Conservation (phyloP, 1,140 invertebrate genomes). For the Littorina saxatilis region DNA sequence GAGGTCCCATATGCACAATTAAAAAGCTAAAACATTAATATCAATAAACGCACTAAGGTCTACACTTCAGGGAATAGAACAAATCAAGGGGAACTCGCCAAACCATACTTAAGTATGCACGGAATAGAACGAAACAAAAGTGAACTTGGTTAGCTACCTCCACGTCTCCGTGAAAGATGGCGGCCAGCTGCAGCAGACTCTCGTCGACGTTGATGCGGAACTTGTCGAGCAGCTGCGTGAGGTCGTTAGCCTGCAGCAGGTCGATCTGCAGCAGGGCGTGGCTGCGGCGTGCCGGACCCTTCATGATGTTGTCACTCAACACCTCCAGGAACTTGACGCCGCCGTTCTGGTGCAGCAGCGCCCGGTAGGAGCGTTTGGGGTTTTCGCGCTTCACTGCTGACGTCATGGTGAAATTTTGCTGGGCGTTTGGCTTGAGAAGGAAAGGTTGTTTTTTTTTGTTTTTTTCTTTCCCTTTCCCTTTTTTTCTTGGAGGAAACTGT, state of each 20-base stretch:
- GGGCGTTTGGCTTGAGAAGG: too few relatives aligned
- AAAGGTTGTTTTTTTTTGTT: too few relatives aligned
- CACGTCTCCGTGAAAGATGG: constrained; percentile 38
- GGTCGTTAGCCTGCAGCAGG: constrained; percentile 6
- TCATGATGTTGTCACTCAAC: constrained; percentile 25
- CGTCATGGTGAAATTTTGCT: not conserved
- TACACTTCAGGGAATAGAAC: too few relatives aligned
- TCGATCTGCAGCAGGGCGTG: constrained; percentile 17
- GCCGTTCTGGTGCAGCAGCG: not conserved
- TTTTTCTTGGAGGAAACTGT: not conserved
- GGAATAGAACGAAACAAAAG: too few relatives aligned
- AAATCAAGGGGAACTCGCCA: too few relatives aligned
- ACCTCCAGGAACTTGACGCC: not conserved
- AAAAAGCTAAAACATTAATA: too few relatives aligned
- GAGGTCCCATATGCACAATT: too few relatives aligned
- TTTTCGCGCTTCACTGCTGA: not conserved
- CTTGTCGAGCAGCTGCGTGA: constrained; percentile 2
- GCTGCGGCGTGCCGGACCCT: not conserved
- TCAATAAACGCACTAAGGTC: too few relatives aligned
- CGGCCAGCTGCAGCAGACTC: constrained; percentile 35
- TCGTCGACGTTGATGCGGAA: constrained; percentile 20
- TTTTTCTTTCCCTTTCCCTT: too few relatives aligned
- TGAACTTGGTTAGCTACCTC: too few relatives aligned
- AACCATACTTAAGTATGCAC: too few relatives aligned
- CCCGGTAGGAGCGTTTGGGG: not conserved